Evolutionary conservation across 2,113 vertebrate genomes (phyloP).

Genomic region (Xenopus borealis): DNA sequence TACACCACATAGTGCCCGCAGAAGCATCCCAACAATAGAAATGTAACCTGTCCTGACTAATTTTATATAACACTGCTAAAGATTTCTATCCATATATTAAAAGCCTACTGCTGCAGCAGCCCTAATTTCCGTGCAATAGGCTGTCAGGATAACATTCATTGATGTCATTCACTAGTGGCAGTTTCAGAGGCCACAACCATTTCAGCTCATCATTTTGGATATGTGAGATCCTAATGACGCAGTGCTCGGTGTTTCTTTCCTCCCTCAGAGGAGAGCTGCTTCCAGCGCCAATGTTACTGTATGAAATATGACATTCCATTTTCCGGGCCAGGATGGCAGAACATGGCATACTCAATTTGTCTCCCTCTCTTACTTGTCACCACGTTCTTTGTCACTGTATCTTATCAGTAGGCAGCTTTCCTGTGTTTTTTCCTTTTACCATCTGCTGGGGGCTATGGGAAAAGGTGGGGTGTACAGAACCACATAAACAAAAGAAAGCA

Average conservation of each 20-base stretch:
- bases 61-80: too few relatives aligned
- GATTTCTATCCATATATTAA: too few relatives aligned
- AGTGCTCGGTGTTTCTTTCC: slow-evolving; percentile 35
- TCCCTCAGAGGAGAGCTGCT: slow-evolving; percentile 25
- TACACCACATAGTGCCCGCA: too few relatives aligned
- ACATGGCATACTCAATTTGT: slow-evolving; percentile 42
- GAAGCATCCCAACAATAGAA: too few relatives aligned
- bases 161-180: neutral
- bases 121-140: too few relatives aligned
- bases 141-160: too few relatives aligned
- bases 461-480: slow-evolving; percentile 13
- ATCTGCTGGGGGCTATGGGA: slow-evolving; percentile 21
- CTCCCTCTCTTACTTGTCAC: slow-evolving; percentile 36
- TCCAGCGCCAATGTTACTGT: slow-evolving; percentile 4
- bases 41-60: too few relatives aligned
- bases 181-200: neutral
- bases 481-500: slow-evolving; percentile 8
- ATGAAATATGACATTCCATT: slow-evolving; percentile 46
- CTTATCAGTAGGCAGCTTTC: slow-evolving; percentile 47
- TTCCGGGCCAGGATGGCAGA: slow-evolving; percentile 41
- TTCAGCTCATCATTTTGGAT: slow-evolving; percentile 12
- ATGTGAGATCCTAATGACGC: slow-evolving; percentile 26
- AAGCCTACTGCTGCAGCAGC: too few relatives aligned
- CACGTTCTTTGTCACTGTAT: slow-evolving; percentile 44
- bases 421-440: slow-evolving; percentile 43